Evolutionary conservation across 2,797 vertebrate genomes (phyloP).

Genomic region (Molossus molossus): DNA sequence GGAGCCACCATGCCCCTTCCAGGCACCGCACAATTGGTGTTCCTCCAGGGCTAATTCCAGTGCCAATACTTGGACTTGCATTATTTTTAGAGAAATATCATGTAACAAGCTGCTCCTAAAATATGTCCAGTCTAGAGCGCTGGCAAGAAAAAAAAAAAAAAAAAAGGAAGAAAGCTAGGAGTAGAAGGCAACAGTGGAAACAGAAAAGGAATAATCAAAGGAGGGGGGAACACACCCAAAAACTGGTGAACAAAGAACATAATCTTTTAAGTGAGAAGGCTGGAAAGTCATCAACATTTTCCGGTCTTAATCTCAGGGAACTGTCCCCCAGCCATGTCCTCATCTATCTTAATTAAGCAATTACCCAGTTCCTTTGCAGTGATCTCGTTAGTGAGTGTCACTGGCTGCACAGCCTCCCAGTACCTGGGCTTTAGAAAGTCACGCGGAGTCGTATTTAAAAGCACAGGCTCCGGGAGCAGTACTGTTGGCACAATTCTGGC

Average conservation of each 20-base stretch:
- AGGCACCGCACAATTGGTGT: slow-evolving; percentile 63
- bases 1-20: slow-evolving; percentile 20
- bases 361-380: background rate
- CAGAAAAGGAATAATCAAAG: background rate
- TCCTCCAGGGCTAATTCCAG: slow-evolving; percentile 68
- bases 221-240: background rate
- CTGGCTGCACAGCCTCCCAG: background rate
- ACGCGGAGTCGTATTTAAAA: background rate
- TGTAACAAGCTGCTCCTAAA: slow-evolving; percentile 81
- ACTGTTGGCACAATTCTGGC: background rate
- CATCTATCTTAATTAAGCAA: background rate
- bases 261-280: background rate
- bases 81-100: slow-evolving; percentile 84
- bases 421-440: background rate
- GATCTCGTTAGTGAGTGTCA: background rate
- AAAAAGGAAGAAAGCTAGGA: slow-evolving; percentile 56
- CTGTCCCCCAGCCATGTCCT: background rate
- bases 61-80: slow-evolving; percentile 78
- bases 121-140: slow-evolving; percentile 71
- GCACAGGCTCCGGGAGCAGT: background rate
- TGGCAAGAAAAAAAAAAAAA: slow-evolving; percentile 67
- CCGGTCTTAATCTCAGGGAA: background rate
- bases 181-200: background rate
- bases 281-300: background rate
- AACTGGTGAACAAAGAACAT: background rate